Evolutionary conservation across 2,113 vertebrate genomes (phyloP), one percentile per base, ranked within the genome.

Genomic region (Chamaea fasciata): DNA sequence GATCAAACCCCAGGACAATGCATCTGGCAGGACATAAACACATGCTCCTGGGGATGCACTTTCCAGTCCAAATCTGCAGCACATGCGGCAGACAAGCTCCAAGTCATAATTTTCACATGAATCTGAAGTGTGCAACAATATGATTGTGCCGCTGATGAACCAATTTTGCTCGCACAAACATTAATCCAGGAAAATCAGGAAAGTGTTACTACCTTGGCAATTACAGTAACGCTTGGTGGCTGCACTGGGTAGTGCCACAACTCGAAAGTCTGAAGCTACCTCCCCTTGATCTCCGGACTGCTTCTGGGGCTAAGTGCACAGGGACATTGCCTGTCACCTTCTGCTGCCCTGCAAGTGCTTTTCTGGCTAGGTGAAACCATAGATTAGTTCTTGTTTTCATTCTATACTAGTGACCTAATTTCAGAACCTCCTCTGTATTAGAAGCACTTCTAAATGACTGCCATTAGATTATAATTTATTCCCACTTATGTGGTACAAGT

Each of bases 21-120:
- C 57, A 83, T n/a, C 22, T 63, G 19, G n/a, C 50, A 62, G 57
- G 80, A 89, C 62, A 77, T 22, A 50, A 80, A 37, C 24, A 56
- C 9, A 4, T 0, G 0, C 8, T 87, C 64, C 56, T 42, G 9
- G 56, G 12, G 35, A 64, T 6, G 6, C 0, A 0, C 24, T 20
- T 15, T 13, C 15, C 39, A 81, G 39, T 23, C 88, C 64, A 57
- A 63, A 24, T 30, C 46, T 26, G 37, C 31, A 87, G 74, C 42
- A 71, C 30, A n/a, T 13, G 42, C 21, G 39, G 35, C 55, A 83
- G 41, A 20, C 41, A 65, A 74, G 17, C 30, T 91, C 21, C 0
- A 49, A 84, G 33, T 39, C 26, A 6, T 19, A 33, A 75, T 23
- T 69, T 56, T 87, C 31, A 20, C 15, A 8, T 1, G 2, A 28